These are phyloP conservation scores for Anas platyrhynchos DNA, from an alignment of 2,113 vertebrate species.

Conservation along the genomic window DNA sequence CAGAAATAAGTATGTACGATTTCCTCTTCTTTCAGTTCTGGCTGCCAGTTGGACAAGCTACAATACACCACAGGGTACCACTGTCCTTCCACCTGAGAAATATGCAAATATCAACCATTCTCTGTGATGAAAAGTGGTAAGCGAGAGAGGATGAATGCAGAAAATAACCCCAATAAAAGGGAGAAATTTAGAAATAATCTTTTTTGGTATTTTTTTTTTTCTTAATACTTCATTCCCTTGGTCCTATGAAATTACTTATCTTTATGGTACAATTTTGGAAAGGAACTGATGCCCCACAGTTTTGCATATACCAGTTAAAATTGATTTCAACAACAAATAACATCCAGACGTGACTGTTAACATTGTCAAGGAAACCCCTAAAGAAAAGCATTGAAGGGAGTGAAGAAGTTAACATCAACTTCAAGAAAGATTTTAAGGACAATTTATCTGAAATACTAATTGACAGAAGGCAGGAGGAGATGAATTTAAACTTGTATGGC, in stretches of 20 bases:
- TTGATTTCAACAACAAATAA: neutral
- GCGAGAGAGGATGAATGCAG: neutral
- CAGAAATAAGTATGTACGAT: neutral
- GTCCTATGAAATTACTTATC: neutral
- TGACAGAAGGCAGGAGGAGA: neutral
- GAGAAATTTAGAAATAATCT: neutral
- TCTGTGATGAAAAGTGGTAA: neutral
- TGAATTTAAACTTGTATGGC: neutral
- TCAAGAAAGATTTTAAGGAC: neutral
- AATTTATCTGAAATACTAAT: neutral
- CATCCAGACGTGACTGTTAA: neutral
- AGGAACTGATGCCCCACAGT: neutral
- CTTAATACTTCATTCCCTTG: neutral
- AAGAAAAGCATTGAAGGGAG: neutral
- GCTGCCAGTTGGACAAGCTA: neutral
- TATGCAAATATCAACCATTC: neutral
- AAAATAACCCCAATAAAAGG: neutral
- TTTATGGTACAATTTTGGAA: neutral
- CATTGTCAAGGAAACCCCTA: neutral
- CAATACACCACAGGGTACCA: neutral
- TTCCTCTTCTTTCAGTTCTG: neutral
- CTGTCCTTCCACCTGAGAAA: neutral
- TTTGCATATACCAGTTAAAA: neutral
- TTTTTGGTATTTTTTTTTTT: neutral
- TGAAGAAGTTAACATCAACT: neutral